phyloP scores from a whole-genome alignment of 1,140 invertebrate species.

The Grapholita molesta region DNA sequence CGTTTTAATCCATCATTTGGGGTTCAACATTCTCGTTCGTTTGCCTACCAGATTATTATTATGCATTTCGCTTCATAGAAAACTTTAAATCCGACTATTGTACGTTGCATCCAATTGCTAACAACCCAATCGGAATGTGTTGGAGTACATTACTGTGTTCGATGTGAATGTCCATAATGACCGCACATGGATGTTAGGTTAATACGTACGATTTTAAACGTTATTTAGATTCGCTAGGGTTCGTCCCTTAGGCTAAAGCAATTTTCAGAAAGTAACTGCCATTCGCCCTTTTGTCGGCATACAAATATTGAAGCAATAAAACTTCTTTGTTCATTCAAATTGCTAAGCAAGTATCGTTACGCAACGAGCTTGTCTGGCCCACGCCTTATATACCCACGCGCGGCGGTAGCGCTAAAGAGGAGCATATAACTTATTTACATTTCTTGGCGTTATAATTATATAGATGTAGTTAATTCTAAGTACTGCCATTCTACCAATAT shows the following conservation, averaged over 20 bases:
- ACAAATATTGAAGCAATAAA: constrained; percentile 15
- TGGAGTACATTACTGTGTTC: background rate
- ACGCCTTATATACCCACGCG: background rate
- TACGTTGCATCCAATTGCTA: background rate
- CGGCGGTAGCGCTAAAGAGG: background rate
- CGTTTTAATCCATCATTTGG: too few relatives aligned
- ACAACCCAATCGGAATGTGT: background rate
- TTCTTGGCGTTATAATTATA: constrained; percentile 4
- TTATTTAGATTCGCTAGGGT: constrained; percentile 1
- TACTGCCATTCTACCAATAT: constrained; percentile 2
- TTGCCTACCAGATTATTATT: background rate
- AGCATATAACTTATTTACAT: background rate
- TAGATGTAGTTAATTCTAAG: constrained; percentile 13
- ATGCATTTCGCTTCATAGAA: background rate
- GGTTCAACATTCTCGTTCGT: too few relatives aligned
- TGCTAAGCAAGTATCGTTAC: background rate
- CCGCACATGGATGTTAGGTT: background rate
- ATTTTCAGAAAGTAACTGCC: background rate
- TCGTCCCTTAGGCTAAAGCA: constrained; percentile 3
- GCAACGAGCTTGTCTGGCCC: background rate
- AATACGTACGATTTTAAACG: background rate
- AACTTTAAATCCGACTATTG: background rate
- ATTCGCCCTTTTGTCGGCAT: background rate
- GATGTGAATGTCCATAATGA: background rate
- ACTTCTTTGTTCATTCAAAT: background rate